Evolutionary conservation across 2,797 vertebrate genomes (phyloP).

Genomic region (Peromyscus melanophrys): DNA sequence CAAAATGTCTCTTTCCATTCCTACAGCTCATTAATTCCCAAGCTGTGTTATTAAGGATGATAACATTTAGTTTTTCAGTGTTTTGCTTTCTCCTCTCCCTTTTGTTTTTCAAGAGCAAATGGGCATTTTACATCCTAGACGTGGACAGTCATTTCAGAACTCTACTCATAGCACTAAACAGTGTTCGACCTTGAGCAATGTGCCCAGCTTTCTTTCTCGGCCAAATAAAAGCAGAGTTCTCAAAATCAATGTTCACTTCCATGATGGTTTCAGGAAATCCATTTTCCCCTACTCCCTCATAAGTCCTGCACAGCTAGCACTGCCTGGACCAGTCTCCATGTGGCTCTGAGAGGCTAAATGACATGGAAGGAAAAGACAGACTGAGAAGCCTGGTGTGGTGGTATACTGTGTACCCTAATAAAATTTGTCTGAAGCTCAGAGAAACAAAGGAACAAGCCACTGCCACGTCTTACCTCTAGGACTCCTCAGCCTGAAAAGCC

Average conservation of each 20-base stretch:
- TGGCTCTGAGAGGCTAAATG: background rate
- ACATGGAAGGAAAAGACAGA: background rate
- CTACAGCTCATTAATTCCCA: constrained; percentile 79
- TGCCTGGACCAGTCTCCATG: background rate
- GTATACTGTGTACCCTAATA: no score
- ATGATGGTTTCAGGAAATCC: background rate
- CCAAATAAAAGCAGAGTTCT: constrained; percentile 3
- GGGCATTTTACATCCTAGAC: constrained; percentile 48
- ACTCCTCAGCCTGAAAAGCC: no score
- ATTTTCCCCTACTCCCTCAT: background rate
- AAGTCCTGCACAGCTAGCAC: background rate
- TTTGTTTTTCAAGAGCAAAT: constrained; percentile 66
- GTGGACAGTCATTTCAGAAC: constrained; percentile 1
- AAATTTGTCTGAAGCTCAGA: no score
- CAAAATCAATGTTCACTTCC: constrained; percentile 45
- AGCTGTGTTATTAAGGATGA: constrained; percentile 73
- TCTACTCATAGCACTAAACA: background rate
- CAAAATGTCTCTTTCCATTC: constrained; percentile 61
- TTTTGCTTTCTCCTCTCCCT: constrained; percentile 28
- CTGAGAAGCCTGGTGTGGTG: no score
- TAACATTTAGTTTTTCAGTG: constrained; percentile 45
- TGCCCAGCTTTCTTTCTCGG: background rate
- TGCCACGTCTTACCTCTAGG: no score
- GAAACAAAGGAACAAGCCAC: no score
- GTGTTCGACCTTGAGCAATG: constrained; percentile 52